Base-by-base conservation (phyloP, 1,140 invertebrate genomes). In the Aphis craccivora region DNA sequence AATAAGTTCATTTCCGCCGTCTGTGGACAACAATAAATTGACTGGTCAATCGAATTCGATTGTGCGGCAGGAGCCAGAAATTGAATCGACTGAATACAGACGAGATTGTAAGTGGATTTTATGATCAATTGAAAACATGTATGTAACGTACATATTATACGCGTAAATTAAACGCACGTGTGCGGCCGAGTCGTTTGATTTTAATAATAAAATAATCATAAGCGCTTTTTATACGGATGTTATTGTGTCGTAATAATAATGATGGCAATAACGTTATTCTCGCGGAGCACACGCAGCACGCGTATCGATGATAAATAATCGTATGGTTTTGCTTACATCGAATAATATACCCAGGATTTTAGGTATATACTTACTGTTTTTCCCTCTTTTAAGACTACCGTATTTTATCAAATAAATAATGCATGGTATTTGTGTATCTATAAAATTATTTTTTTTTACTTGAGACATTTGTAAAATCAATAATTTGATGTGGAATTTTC, bases 181-280 rank as follows among this genome's bases (percentile, higher is more conserved):
- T 5, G 14, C 60, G 11, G 3, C n/a, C n/a, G 25, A 76, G 60
- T 76, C 60, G 30, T 76, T 76, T 76, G 60, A n/a, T 76, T 76
- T 76, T 35, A 76, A 76, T 76, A 76, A 76, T 76, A 76, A n/a
- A 76, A 76, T 76, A 76, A 76, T 76, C n/a, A 76, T n/a, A 18
- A 76, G 30, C 60, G 1, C 30, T 76, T 76, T 76, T 76, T 76
- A 35, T 9, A 76, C 60, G 18, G 60, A 76, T 14, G 30, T 76
- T 76, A 76, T 76, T 76, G 60, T 76, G n/a, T 76, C 60, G 14
- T 76, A 35, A 35, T 76, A 20, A 76, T 67, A 67, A 76, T 76
- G n/a, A 76, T 51, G 18, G 48, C 3, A 51, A 51, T 51, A 51
- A 18, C 18, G 48, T 51, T 14, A 5, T 67, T 5, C 60, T 4